Conservation (phyloP, 2,113 vertebrate species). For the Scopus umbretta region DNA sequence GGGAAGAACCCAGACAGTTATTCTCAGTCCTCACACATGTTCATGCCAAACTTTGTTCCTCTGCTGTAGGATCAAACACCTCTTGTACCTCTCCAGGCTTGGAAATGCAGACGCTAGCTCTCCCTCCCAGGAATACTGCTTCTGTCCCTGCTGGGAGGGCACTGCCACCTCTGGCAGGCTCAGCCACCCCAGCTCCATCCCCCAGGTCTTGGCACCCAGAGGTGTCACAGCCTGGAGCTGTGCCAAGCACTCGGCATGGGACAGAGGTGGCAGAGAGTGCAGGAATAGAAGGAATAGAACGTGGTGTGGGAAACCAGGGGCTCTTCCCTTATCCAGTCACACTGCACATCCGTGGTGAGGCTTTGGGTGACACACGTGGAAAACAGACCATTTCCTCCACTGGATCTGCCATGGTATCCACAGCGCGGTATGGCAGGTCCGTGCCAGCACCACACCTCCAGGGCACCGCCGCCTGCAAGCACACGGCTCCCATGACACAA, state of each 20-base stretch:
- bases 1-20: background rate
- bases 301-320: background rate
- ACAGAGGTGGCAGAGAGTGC: background rate
- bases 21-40: fast-evolving
- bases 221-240: background rate
- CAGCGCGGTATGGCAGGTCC: fast-evolving
- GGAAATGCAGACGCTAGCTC: background rate
- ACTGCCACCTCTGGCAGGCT: background rate
- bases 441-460: background rate
- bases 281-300: background rate
- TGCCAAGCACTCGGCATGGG: background rate
- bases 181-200: background rate
- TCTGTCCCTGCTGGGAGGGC: background rate
- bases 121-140: background rate
- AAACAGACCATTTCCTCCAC: too few species aligned
- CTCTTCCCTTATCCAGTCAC: background rate
- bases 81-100: background rate
- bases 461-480: background rate
- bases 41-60: background rate
- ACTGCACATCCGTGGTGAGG: background rate
- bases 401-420: fast-evolving
- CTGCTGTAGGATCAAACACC: background rate
- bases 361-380: background rate
- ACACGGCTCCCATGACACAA: fast-evolving
- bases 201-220: background rate